Conservation (phyloP, 2,888 invertebrate species). For the Apotomis betuletana region DNA sequence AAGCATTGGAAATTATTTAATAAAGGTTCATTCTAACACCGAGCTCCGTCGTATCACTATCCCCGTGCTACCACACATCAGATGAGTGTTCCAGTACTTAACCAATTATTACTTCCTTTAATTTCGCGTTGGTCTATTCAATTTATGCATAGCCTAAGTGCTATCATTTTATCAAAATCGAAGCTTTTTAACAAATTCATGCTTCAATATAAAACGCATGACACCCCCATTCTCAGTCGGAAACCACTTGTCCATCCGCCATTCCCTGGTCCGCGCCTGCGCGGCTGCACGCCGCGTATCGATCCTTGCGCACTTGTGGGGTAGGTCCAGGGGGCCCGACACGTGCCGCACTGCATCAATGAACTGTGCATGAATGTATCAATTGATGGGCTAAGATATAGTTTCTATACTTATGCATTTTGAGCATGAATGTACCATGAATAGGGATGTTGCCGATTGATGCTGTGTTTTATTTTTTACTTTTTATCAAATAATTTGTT, state of each 20-base stretch:
- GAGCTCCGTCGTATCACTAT: too few species aligned
- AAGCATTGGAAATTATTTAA: too few species aligned
- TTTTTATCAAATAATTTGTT: not conserved
- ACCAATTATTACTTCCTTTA: too few species aligned
- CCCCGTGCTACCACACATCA: too few species aligned
- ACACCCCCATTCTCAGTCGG: constrained; percentile 2
- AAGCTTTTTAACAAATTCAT: not conserved
- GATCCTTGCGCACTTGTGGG: constrained; percentile 71
- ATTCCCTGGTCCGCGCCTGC: constrained; percentile 66
- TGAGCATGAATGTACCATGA: constrained; percentile 19
- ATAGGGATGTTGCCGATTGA: not conserved
- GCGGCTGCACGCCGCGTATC: constrained; percentile 67
- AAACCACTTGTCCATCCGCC: constrained; percentile 48
- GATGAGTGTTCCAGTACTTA: too few species aligned
- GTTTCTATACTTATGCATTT: not conserved
- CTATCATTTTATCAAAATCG: too few species aligned
- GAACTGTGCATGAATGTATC: constrained; percentile 50
- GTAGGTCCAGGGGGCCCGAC: constrained; percentile 69
- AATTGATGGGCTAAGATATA: constrained; percentile 13
- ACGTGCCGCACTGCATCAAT: constrained; percentile 52
- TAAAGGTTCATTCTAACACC: too few species aligned
- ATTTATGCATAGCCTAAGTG: too few species aligned
- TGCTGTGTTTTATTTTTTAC: not conserved
- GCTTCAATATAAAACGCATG: not conserved
- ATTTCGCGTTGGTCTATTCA: too few species aligned